phyloP scores from a whole-genome alignment of 2,113 vertebrate genomes.

The Mastomys natalensis region DNA sequence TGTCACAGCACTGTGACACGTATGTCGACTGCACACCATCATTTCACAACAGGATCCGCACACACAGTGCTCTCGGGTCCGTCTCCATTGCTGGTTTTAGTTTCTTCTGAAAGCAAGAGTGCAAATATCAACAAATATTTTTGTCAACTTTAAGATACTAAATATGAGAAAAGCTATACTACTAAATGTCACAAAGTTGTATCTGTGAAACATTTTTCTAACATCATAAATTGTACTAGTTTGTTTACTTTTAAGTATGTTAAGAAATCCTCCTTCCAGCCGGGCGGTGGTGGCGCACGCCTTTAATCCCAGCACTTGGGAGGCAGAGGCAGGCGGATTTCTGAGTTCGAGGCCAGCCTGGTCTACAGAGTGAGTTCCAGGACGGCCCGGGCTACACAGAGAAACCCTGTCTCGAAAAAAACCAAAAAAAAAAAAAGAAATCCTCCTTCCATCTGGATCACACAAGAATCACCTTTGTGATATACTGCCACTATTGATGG shows the following conservation, averaged over 20 bases:
- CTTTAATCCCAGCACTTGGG: too few relatives aligned
- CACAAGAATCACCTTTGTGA: not conserved
- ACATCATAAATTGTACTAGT: not conserved
- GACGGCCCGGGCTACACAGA: too few relatives aligned
- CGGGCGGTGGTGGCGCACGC: too few relatives aligned
- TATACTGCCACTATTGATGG: not conserved
- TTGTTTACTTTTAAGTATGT: not conserved
- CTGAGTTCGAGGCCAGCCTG: too few relatives aligned
- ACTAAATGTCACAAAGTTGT: constrained; percentile 35
- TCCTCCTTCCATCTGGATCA: not conserved
- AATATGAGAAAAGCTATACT: constrained; percentile 18
- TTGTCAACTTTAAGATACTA: not conserved
- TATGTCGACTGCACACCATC: constrained; percentile 73
- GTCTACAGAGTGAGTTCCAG: too few relatives aligned
- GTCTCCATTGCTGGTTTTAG: constrained; percentile 85
- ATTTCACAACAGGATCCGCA: constrained; percentile 87
- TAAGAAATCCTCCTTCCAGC: not conserved
- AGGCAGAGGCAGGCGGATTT: too few relatives aligned
- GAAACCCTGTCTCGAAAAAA: too few relatives aligned
- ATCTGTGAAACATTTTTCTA: constrained; percentile 37
- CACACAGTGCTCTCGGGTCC: constrained; percentile 64
- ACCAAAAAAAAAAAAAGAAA: too few relatives aligned
- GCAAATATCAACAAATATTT: constrained; percentile 50
- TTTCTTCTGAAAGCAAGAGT: constrained; percentile 84
- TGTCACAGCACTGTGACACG: constrained; percentile 17